phyloP scores from a whole-genome alignment of 1,140 invertebrate genomes.

The Antheraea pernyi region DNA sequence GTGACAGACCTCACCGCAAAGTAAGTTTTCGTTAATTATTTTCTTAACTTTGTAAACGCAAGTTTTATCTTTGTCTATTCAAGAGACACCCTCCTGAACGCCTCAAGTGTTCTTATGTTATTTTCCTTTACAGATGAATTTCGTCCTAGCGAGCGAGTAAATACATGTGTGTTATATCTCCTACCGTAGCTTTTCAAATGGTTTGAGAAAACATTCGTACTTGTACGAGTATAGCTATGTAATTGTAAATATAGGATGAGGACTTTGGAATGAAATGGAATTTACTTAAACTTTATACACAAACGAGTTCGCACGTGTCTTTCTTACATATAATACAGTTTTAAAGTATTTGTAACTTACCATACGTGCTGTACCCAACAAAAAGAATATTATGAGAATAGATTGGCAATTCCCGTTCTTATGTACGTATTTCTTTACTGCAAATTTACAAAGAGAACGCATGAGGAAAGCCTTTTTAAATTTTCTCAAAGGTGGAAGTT shows the following conservation, averaged over 20 bases:
- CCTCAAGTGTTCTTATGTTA: not conserved
- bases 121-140: not conserved
- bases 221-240: not conserved
- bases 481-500: slow-evolving; percentile 68
- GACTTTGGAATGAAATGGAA: not conserved
- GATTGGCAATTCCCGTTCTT: slow-evolving; percentile 45
- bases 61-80: not conserved
- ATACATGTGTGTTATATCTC: not conserved
- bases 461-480: slow-evolving; percentile 46
- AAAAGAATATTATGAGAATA: slow-evolving; percentile 33
- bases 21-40: not conserved
- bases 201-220: not conserved
- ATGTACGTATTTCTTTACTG: slow-evolving; percentile 46
- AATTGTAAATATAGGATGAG: not conserved
- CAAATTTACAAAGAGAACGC: slow-evolving; percentile 52
- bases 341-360: not conserved
- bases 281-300: not conserved
- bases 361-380: slow-evolving; percentile 8
- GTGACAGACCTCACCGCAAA: not conserved
- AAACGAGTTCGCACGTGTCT: not conserved
- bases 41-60: not conserved
- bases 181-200: not conserved
- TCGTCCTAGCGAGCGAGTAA: not conserved
- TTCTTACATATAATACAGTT: not conserved
- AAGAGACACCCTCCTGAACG: not conserved